phyloP scores from a whole-genome alignment of 1,140 invertebrate species.

The Rhagoletis zephyria region DNA sequence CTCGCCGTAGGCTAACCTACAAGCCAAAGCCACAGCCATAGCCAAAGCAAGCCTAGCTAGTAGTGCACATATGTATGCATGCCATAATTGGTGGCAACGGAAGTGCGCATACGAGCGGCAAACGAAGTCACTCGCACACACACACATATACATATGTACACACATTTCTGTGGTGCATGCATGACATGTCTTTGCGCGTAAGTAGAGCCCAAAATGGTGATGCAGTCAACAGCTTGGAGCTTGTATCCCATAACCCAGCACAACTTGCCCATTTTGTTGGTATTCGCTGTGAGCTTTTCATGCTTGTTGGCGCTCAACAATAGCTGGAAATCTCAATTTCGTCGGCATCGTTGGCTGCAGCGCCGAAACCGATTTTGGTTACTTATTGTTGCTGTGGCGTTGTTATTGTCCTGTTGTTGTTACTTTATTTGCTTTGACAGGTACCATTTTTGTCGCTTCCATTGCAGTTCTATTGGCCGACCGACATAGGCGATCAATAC shows the following conservation, averaged over 20 bases:
- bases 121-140: background rate
- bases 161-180: background rate
- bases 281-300: background rate
- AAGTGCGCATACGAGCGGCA: background rate
- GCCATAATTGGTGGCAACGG: background rate
- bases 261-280: background rate
- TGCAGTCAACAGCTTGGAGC: too few relatives aligned
- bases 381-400: background rate
- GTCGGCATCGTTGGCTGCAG: background rate
- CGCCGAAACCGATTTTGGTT: background rate
- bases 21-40: background rate
- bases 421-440: background rate
- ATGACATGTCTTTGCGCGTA: too few relatives aligned
- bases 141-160: background rate
- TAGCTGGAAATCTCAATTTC: slow-evolving; percentile 1
- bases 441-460: background rate
- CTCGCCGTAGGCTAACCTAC: too few relatives aligned
- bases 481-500: background rate
- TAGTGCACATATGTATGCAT: background rate
- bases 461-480: background rate
- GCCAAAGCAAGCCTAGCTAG: background rate
- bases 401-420: background rate
- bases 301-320: slow-evolving; percentile 1
- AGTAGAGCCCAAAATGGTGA: too few relatives aligned
- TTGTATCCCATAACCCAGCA: background rate